phyloP scores from a whole-genome alignment of 1,140 invertebrate species.

The Probaryconus sp. region DNA sequence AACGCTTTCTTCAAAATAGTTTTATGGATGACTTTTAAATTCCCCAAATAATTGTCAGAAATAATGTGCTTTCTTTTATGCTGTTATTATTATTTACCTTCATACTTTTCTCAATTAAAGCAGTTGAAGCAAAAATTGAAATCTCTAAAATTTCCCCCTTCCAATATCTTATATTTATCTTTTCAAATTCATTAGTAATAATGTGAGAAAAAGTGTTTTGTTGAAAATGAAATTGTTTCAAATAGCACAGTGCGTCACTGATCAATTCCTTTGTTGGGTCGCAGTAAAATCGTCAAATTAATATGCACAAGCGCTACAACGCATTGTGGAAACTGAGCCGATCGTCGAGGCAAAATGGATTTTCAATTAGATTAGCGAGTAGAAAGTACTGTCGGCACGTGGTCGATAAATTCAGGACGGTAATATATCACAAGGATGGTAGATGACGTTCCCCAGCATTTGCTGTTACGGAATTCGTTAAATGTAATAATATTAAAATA shows the following conservation, averaged over 20 bases:
- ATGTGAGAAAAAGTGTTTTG: slow-evolving; percentile 11
- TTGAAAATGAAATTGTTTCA: slow-evolving; percentile 17
- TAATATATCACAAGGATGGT: slow-evolving; percentile 38
- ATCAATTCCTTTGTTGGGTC: slow-evolving; percentile 12
- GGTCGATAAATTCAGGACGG: slow-evolving; percentile 65
- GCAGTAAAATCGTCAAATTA: slow-evolving; percentile 24
- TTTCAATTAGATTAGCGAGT: slow-evolving; percentile 69
- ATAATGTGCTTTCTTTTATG: too few species aligned
- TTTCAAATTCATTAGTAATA: slow-evolving; percentile 23
- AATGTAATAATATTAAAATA: slow-evolving; percentile 66
- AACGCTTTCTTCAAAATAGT: slow-evolving; percentile 13
- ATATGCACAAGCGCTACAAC: slow-evolving; percentile 34
- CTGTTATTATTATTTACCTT: too few species aligned
- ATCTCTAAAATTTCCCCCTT: too few species aligned
- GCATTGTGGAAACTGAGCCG: slow-evolving; percentile 49
- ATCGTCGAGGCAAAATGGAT: slow-evolving; percentile 65
- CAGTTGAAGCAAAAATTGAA: too few species aligned
- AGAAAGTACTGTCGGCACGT: slow-evolving; percentile 63
- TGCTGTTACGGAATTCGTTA: slow-evolving; percentile 55
- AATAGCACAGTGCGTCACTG: slow-evolving; percentile 2
- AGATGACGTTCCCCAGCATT: slow-evolving; percentile 20
- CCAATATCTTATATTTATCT: too few species aligned
- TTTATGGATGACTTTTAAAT: not conserved
- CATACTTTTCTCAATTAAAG: too few species aligned
- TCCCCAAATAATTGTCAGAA: too few species aligned